Conservation (phyloP, 2,113 vertebrate genomes). For the Gadus chalcogrammus region DNA sequence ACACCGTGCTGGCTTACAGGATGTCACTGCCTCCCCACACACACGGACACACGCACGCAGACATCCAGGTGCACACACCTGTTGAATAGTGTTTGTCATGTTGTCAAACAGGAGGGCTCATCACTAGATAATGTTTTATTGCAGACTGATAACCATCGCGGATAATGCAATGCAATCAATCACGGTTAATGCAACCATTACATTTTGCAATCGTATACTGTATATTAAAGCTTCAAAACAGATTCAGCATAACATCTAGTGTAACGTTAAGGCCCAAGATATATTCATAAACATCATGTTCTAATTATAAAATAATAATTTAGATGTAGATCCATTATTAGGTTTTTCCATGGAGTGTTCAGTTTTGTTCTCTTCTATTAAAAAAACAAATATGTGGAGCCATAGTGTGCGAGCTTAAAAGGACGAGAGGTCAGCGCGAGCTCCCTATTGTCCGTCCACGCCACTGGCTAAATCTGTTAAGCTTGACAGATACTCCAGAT, state of each 20-base stretch:
- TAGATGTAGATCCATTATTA: too few species aligned
- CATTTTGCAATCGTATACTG: too few species aligned
- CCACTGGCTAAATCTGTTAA: neutral
- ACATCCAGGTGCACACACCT: neutral
- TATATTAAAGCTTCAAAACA: too few species aligned
- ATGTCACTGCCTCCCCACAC: too few species aligned
- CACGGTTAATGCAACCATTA: neutral
- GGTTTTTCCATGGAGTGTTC: too few species aligned
- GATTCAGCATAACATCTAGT: too few species aligned
- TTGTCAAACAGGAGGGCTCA: neutral
- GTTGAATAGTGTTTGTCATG: too few species aligned
- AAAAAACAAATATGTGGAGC: neutral
- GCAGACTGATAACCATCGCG: neutral
- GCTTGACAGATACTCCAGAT: conserved; percentile 47
- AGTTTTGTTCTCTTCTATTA: too few species aligned
- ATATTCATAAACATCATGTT: neutral
- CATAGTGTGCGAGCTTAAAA: neutral
- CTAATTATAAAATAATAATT: neutral
- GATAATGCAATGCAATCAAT: neutral
- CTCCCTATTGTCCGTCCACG: neutral
- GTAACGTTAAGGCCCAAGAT: too few species aligned
- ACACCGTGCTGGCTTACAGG: neutral
- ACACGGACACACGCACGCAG: neutral
- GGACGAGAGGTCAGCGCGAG: neutral
- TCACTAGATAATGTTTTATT: neutral